phyloP scores from a whole-genome alignment of 2,113 vertebrate species.

The Platysteira castanea region DNA sequence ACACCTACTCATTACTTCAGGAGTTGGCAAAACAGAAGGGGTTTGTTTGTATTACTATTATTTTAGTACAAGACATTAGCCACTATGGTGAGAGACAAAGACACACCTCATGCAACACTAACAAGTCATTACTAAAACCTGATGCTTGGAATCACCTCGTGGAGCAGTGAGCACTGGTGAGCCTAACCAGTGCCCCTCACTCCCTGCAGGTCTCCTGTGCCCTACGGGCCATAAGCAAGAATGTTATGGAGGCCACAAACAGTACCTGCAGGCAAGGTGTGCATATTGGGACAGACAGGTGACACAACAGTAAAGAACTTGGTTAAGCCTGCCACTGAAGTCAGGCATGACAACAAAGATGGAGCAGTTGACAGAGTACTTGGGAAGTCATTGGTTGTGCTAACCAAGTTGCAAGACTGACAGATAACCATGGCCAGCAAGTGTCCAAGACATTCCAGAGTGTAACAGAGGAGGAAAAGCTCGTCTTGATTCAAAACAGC shows the following conservation, averaged over 20 bases:
- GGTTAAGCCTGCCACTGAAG: background rate
- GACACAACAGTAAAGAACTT: background rate
- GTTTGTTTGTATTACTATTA: background rate
- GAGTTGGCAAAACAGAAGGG: background rate
- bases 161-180: background rate
- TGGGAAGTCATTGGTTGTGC: background rate
- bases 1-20: background rate
- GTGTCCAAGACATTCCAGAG: background rate
- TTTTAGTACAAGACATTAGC: background rate
- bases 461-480: background rate
- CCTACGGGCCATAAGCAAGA: background rate
- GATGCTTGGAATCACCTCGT: accelerated
- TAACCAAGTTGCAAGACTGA: background rate
- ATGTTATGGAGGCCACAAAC: background rate
- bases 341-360: background rate
- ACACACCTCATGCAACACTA: background rate
- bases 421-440: background rate
- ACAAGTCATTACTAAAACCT: background rate
- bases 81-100: background rate
- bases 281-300: background rate
- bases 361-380: background rate
- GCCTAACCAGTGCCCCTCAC: background rate
- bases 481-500: background rate
- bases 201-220: background rate
- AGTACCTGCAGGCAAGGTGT: background rate